Conservation (phyloP, 2,888 invertebrate species). For the Anorthoa munda region DNA sequence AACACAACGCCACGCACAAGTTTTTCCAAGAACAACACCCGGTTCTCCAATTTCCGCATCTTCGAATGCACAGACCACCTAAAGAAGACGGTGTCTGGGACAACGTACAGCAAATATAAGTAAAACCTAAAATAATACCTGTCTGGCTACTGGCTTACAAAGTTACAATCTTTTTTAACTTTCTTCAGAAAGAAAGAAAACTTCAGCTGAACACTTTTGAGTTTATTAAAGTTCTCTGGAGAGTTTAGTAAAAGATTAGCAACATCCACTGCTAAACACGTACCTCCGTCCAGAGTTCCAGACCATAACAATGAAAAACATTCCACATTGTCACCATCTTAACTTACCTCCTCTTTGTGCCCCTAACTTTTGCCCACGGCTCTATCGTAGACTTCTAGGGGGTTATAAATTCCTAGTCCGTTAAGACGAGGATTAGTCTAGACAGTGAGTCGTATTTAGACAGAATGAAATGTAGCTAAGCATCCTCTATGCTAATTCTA, state of each 20-base stretch:
- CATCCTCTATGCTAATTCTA: slow-evolving; percentile 36
- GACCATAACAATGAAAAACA: slow-evolving; percentile 9
- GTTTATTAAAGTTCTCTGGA: neutral
- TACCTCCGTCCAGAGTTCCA: slow-evolving; percentile 1
- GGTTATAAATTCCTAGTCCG: slow-evolving; percentile 53
- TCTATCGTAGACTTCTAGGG: slow-evolving; percentile 17
- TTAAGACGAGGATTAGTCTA: slow-evolving; percentile 56
- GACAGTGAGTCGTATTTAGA: slow-evolving; percentile 52
- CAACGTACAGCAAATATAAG: neutral
- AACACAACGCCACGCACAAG: no score
- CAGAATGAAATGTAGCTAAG: slow-evolving; percentile 22
- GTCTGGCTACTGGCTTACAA: neutral
- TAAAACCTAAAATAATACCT: neutral
- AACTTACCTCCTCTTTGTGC: slow-evolving; percentile 8
- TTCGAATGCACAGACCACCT: neutral
- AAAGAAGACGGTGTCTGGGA: neutral
- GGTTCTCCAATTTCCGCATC: neutral
- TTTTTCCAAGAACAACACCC: neutral
- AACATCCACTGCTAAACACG: neutral
- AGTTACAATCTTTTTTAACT: neutral
- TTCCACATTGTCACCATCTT: slow-evolving; percentile 10
- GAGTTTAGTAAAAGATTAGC: neutral
- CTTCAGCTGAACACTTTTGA: neutral
- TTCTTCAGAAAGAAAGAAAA: neutral
- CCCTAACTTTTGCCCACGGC: slow-evolving; percentile 11